These are phyloP conservation scores for Actinopyga echinites DNA, from an alignment of 53 echinoderm and acorn worm genomes.

Conservation along the genomic window DNA sequence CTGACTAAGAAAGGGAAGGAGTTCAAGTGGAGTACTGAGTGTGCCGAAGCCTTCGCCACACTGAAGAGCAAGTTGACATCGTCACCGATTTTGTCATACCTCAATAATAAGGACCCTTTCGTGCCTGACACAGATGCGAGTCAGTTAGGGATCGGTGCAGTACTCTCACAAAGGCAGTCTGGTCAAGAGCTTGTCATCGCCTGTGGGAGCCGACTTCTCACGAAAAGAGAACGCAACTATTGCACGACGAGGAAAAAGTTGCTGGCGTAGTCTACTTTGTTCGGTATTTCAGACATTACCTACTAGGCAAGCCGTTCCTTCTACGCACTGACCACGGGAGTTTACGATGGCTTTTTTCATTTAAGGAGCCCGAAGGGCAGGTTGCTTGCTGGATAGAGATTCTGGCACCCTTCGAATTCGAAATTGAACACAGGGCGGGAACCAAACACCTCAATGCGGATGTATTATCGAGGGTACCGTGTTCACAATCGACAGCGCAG, in stretches of 20 bases:
- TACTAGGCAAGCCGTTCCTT: neutral
- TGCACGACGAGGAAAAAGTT: no score
- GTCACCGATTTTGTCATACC: no score
- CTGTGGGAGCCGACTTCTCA: constrained; percentile 8
- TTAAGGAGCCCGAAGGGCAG: no score
- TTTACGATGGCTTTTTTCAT: constrained; percentile 1
- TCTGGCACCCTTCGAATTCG: neutral
- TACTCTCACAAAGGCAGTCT: no score
- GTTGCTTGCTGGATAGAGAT: constrained; percentile 2
- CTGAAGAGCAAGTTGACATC: no score
- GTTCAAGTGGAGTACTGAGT: no score
- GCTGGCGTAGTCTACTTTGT: no score
- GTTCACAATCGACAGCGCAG: no score
- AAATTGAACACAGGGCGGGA: neutral
- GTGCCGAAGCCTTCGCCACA: neutral
- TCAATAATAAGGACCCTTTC: no score
- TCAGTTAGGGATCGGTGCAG: no score
- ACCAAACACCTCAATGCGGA: neutral
- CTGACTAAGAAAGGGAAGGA: constrained; percentile 5
- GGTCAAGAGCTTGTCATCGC: neutral
- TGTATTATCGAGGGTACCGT: neutral
- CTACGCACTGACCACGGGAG: constrained; percentile 16
- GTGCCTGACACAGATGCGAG: no score
- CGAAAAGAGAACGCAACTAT: no score
- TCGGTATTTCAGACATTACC: constrained; percentile 1